These are phyloP conservation scores for Euzophera pinguis DNA, from an alignment of 2,888 invertebrate genomes.

Conservation along the genomic window DNA sequence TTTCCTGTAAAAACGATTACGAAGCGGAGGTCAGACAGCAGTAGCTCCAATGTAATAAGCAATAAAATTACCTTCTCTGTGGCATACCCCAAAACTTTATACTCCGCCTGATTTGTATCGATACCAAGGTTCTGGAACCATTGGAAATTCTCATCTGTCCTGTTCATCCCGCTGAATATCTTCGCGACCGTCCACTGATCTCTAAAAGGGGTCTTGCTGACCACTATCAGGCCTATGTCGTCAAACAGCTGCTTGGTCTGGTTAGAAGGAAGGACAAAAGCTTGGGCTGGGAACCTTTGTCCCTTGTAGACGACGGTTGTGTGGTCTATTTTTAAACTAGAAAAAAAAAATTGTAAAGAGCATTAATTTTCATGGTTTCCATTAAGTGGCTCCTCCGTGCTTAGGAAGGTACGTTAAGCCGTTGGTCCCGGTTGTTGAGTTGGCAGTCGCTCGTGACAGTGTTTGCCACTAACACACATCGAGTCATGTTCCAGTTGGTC, in stretches of 20 bases:
- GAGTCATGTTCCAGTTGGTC: no score
- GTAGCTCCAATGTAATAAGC: no score
- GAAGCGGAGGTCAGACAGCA: no score
- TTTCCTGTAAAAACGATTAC: no score
- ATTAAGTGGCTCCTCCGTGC: no score
- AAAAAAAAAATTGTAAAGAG: constrained; percentile 19
- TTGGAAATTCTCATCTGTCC: constrained; percentile 40
- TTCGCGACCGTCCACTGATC: constrained; percentile 32
- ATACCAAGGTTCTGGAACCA: constrained; percentile 40
- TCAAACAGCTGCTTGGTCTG: constrained; percentile 45
- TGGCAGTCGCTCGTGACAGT: no score
- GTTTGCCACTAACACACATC: no score
- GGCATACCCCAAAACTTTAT: constrained; percentile 49
- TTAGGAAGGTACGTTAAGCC: no score
- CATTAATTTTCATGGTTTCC: no score
- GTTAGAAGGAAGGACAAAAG: constrained; percentile 44
- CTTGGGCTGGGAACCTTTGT: constrained; percentile 26
- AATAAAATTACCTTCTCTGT: constrained; percentile 38
- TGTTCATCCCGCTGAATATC: constrained; percentile 27
- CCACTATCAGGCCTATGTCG: constrained; percentile 54
- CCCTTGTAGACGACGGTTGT: constrained; percentile 41
- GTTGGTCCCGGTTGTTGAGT: no score
- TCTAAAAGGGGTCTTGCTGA: constrained; percentile 19
- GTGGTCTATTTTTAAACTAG: constrained; percentile 45
- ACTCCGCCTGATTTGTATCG: constrained; percentile 16